Evolutionary conservation across 2,888 invertebrate genomes (phyloP).

Genomic region (Drosophila aldrichi): DNA sequence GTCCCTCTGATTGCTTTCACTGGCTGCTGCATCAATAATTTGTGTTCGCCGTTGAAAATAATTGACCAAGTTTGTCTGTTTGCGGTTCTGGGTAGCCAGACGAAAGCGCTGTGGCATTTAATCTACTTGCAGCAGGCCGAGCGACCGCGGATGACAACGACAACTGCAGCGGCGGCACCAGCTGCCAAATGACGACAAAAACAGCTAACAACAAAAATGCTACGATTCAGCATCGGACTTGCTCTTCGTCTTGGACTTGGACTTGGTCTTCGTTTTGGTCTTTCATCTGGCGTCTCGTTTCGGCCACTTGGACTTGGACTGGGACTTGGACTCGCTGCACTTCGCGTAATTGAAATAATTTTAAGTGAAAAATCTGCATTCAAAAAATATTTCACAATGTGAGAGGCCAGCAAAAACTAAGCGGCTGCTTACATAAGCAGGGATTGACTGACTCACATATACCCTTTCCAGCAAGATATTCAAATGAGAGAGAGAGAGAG

Average conservation of each 20-base stretch:
- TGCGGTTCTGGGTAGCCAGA: conserved; percentile 61
- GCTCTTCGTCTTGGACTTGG: conserved; percentile 6
- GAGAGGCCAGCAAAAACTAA: conserved; percentile 30
- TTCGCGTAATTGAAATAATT: conserved; percentile 79
- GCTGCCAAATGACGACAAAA: conserved; percentile 61
- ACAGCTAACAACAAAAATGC: conserved; percentile 24
- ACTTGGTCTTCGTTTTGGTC: conserved; percentile 11
- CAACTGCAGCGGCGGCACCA: conserved; percentile 60
- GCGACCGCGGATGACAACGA: conserved; percentile 43
- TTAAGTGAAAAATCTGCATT: conserved; percentile 80
- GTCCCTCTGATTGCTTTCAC: conserved; percentile 43
- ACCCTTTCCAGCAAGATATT: conserved; percentile 14
- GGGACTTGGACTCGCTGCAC: conserved; percentile 46
- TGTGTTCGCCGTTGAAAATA: conserved; percentile 81
- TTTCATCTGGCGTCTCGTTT: conserved; percentile 11
- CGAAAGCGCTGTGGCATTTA: conserved; percentile 72
- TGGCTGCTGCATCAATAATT: conserved; percentile 74
- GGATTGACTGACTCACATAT: conserved; percentile 16
- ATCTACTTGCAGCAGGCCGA: conserved; percentile 68
- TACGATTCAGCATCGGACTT: conserved; percentile 28
- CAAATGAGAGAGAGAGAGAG: not conserved
- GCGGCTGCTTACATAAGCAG: conserved; percentile 10
- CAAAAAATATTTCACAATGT: conserved; percentile 76
- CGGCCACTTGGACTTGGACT: conserved; percentile 10
- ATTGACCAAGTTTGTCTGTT: conserved; percentile 82